Evolutionary conservation across 2,797 vertebrate genomes (phyloP).

Genomic region (Aeoliscus strigatus): DNA sequence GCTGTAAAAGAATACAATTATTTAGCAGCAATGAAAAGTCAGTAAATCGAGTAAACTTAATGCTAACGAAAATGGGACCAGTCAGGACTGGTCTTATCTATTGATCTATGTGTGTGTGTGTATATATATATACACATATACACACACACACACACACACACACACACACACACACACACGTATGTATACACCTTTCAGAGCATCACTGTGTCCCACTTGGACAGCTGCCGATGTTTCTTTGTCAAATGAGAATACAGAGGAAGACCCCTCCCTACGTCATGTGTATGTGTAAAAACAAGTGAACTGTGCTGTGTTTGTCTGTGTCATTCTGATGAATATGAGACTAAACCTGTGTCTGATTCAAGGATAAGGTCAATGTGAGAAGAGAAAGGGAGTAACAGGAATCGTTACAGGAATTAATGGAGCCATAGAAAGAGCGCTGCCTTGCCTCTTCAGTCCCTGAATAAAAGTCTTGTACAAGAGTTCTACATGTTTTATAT

Average conservation of each 20-base stretch:
- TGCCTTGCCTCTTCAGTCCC: slow-evolving; percentile 48
- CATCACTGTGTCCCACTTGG: too few species aligned
- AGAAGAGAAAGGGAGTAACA: slow-evolving; percentile 5
- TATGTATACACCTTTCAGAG: too few species aligned
- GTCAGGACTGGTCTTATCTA: too few species aligned
- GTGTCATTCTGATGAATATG: slow-evolving; percentile 24
- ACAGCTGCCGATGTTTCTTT: slow-evolving; percentile 18
- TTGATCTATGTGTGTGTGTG: too few species aligned
- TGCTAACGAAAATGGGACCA: too few species aligned
- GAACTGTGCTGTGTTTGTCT: slow-evolving; percentile 29
- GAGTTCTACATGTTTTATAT: slow-evolving; percentile 65
- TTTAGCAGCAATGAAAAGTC: too few species aligned
- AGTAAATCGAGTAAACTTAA: too few species aligned
- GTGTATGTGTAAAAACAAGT: slow-evolving; percentile 26
- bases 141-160: too few species aligned
- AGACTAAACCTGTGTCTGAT: slow-evolving; percentile 26
- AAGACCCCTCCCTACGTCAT: slow-evolving; percentile 7
- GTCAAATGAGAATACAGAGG: slow-evolving; percentile 2
- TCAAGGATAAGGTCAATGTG: slow-evolving; percentile 23
- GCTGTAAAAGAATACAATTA: too few species aligned
- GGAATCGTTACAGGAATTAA: too few species aligned
- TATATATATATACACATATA: too few species aligned
- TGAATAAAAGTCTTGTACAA: slow-evolving; percentile 39
- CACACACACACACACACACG: too few species aligned
- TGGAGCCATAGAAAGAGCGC: slow-evolving; percentile 47